Conservation (phyloP, 2,113 vertebrate species). For the Uropsilus gracilis region DNA sequence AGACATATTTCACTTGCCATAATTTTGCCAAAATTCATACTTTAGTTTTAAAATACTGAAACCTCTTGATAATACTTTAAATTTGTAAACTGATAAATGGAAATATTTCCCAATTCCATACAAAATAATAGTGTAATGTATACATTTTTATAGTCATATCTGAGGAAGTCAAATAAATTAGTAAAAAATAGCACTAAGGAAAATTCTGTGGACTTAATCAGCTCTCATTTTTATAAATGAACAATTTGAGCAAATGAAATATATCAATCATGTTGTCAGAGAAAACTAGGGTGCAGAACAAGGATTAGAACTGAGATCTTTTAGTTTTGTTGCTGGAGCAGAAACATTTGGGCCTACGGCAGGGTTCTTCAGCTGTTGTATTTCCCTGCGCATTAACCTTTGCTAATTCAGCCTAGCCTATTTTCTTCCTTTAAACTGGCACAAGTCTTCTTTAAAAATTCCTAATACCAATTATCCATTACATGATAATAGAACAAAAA, state of each 20-base stretch:
- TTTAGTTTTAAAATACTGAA: neutral
- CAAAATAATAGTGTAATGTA: neutral
- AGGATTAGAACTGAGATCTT: neutral
- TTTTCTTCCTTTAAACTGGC: neutral
- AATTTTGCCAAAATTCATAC: neutral
- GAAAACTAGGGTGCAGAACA: neutral
- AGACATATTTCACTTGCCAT: neutral
- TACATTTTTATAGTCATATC: neutral
- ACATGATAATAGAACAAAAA: neutral
- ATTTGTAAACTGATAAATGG: neutral
- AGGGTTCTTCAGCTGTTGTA: fast-evolving
- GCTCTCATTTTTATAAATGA: neutral
- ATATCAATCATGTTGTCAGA: neutral
- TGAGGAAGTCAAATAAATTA: neutral
- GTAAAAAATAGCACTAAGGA: neutral
- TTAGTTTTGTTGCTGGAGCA: neutral
- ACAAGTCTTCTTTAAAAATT: neutral
- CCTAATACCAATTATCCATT: neutral
- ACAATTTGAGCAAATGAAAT: neutral
- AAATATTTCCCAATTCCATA: neutral
- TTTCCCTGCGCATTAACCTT: neutral
- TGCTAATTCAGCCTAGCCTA: neutral
- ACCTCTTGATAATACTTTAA: neutral
- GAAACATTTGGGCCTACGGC: fast-evolving
- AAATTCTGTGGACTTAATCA: neutral